Evolutionary conservation across 2,888 invertebrate species (phyloP).

Genomic region (Listrodromus nycthemerus): DNA sequence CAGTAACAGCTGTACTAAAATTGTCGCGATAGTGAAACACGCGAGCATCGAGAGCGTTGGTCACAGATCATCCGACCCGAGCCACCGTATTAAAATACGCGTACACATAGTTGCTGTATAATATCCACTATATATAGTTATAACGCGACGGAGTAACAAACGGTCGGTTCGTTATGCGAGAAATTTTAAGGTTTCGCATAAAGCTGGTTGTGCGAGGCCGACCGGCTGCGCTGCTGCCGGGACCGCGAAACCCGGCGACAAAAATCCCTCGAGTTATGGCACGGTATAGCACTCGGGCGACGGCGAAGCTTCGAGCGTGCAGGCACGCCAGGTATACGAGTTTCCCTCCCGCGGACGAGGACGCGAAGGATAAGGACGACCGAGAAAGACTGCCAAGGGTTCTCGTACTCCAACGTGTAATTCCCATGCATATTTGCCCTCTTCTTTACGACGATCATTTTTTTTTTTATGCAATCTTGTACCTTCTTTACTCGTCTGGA

Average conservation of each 20-base stretch:
- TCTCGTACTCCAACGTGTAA: conserved; percentile 71
- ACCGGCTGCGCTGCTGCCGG: not conserved
- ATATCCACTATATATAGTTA: conserved; percentile 17
- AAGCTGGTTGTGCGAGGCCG: conserved; percentile 67
- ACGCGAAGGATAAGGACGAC: conserved; percentile 66
- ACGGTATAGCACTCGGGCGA: conserved; percentile 60
- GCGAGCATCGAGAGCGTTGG: conserved; percentile 44
- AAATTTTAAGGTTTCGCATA: conserved; percentile 76
- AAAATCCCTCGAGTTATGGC: conserved; percentile 78
- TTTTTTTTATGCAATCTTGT: conserved; percentile 67
- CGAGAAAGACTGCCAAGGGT: conserved; percentile 56
- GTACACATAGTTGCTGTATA: conserved; percentile 10
- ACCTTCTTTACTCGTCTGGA: conserved; percentile 13
- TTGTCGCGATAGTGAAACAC: conserved; percentile 35
- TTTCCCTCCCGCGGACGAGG: conserved; percentile 64
- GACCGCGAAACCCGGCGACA: conserved; percentile 74
- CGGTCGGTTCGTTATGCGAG: conserved; percentile 69
- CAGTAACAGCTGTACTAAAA: conserved; percentile 22
- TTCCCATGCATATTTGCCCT: conserved; percentile 80
- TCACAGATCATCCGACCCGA: conserved; percentile 71
- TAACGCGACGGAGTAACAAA: not conserved
- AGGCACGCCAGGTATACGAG: conserved; percentile 76
- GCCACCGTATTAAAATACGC: conserved; percentile 30
- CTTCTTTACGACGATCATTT: conserved; percentile 79
- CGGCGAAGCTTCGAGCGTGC: conserved; percentile 74